A percentile compares a stretch with the other conserved stretches of the same genome.
These are phyloP conservation scores for Echinops telfairi DNA, from an alignment of 2,113 vertebrate species.

Conservation along the genomic window DNA sequence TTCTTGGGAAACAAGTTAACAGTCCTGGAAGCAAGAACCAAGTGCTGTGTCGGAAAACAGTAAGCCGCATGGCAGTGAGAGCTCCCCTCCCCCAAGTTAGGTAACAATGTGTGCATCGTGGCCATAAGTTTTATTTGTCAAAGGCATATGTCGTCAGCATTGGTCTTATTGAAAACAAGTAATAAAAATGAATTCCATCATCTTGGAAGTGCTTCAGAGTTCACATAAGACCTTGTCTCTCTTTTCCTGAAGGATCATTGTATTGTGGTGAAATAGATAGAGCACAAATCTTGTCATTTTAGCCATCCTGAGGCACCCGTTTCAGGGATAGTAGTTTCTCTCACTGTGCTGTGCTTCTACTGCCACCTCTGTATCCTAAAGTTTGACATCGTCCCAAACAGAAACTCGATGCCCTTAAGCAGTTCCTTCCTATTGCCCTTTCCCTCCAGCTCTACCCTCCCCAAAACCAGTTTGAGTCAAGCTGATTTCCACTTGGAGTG, in stretches of 20 bases:
- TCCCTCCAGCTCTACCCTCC: background rate
- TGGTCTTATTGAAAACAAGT: background rate
- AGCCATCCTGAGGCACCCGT: background rate
- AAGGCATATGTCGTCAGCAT: background rate
- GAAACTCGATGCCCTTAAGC: background rate
- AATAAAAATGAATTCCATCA: background rate
- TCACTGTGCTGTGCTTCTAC: background rate
- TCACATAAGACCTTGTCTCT: background rate
- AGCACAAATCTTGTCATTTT: background rate
- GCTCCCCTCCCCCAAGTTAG: background rate
- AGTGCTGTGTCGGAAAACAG: constrained; percentile 2
- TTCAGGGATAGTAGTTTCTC: background rate
- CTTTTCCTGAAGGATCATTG: background rate
- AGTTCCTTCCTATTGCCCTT: background rate
- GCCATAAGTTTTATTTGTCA: background rate
- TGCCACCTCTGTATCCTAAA: background rate
- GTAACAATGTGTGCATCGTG: background rate
- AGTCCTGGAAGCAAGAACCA: constrained; percentile 29
- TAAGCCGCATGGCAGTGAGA: too few species aligned
- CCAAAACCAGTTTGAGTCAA: background rate
- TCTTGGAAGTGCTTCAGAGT: background rate
- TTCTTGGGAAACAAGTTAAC: constrained; percentile 74
- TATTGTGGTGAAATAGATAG: background rate
- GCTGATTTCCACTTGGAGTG: background rate
- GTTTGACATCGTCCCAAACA: background rate